Evolutionary conservation across 2,888 invertebrate species (phyloP), one percentile per base, ranked within the genome.

Genomic region (Spodoptera littoralis): DNA sequence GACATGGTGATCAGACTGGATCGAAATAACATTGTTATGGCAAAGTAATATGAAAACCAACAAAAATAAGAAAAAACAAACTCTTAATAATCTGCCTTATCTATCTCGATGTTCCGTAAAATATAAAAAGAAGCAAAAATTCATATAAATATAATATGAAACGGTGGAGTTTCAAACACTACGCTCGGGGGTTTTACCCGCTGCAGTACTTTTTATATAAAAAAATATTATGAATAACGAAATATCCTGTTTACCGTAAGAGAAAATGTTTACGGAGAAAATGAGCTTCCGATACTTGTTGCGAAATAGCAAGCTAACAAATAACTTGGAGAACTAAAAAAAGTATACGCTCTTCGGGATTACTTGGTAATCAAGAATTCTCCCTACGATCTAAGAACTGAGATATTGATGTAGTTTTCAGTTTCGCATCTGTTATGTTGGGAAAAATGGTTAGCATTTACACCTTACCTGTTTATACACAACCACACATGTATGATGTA

Each of bases 211-310:
- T 80, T 73, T 77, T 69, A 12, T 60, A 61, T 66, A 49, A 64
- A 60, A 27, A 70, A 70, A 64, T 60, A 64, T 70, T 61, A 71
- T 70, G 70, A 70, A 75, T 61, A 70, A 56, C 60, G 62, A 70
- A 68, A 69, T 76, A 73, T 71, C 61, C 73, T 80, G 69, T 71
- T 78, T 76, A 64, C 69, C 52, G 63, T 69, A 53, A 53, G 27
- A 65, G 72, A 74, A 66, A 67, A 66, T 66, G 50, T 62, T 77
- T 73, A 54, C 60, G 41, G 45, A 69, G 67, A 75, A 67, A 73
- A 75, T 81, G 67, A 67, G 65, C 65, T 75, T 73, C 55, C 70
- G 66, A 72, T 77, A 79, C 69, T 76, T 63, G 61, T 53, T 69
- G 54, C 56, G 41, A 51, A 60, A 66, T 60, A 60, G 57, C 49